phyloP scores from a whole-genome alignment of 2,888 invertebrate genomes.

The Zootermopsis nevadensis region DNA sequence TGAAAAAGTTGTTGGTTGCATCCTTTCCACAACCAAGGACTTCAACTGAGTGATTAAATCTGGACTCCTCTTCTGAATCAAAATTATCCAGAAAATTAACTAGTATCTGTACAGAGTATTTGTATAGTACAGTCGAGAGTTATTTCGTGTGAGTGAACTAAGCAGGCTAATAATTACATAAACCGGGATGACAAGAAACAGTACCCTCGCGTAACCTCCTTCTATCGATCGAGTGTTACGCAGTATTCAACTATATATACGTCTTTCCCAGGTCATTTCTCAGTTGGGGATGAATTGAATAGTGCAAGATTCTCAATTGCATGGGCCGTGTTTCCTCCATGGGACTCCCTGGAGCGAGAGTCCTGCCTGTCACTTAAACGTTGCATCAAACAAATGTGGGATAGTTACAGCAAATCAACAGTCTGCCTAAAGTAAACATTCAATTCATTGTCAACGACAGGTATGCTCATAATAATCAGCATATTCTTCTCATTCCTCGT shows the following conservation, averaged over 20 bases:
- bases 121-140: not conserved
- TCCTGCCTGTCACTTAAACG: not conserved
- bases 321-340: not conserved
- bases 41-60: too few species aligned
- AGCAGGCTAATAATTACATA: not conserved
- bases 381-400: too few species aligned
- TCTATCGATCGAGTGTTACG: not conserved
- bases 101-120: too few species aligned
- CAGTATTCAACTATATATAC: not conserved
- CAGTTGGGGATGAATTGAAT: not conserved
- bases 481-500: too few species aligned
- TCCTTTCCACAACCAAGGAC: too few species aligned
- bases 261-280: not conserved
- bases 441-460: too few species aligned
- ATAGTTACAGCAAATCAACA: too few species aligned
- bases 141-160: not conserved
- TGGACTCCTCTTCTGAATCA: too few species aligned
- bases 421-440: too few species aligned
- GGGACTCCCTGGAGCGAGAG: not conserved
- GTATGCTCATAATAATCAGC: too few species aligned
- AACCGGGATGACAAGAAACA: not conserved
- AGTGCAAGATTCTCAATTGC: slow-evolving; percentile 13
- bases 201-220: not conserved
- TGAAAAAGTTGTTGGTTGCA: too few species aligned
- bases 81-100: too few species aligned